phyloP scores from a whole-genome alignment of 2,113 vertebrate genomes.

The Neoarius graeffei region DNA sequence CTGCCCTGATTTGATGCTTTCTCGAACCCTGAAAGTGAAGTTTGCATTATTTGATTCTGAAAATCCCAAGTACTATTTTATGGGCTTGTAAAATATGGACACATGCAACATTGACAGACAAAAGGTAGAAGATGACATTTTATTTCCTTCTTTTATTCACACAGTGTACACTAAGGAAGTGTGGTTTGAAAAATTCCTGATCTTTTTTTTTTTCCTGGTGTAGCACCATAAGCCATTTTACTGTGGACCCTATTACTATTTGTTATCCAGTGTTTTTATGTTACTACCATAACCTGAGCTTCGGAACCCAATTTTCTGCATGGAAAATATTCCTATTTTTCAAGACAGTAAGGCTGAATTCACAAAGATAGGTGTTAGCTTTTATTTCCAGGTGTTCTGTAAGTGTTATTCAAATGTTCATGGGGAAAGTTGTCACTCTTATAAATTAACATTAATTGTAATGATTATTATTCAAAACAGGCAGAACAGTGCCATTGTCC shows the following conservation, averaged over 20 bases:
- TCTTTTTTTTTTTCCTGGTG: not conserved
- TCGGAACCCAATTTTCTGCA: not conserved
- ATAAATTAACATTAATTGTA: constrained; percentile 54
- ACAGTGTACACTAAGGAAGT: not conserved
- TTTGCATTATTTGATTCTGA: not conserved
- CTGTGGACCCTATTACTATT: not conserved
- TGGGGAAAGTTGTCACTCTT: constrained; percentile 51
- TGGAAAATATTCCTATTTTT: not conserved
- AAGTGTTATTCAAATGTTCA: constrained; percentile 18
- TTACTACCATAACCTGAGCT: not conserved
- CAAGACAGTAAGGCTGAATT: not conserved
- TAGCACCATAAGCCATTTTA: not conserved
- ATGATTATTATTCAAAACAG: constrained; percentile 60
- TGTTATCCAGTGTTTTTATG: not conserved
- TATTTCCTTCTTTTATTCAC: not conserved
- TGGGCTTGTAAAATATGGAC: not conserved
- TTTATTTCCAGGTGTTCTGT: not conserved
- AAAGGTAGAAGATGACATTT: not conserved
- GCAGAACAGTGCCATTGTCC: constrained; percentile 63
- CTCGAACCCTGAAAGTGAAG: not conserved
- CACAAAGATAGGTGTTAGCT: not conserved
- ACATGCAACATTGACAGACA: not conserved
- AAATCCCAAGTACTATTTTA: not conserved
- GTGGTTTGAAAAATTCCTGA: not conserved
- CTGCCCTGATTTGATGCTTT: not conserved